phyloP scores from a whole-genome alignment of 2,797 vertebrate genomes.

The Cygnus olor region DNA sequence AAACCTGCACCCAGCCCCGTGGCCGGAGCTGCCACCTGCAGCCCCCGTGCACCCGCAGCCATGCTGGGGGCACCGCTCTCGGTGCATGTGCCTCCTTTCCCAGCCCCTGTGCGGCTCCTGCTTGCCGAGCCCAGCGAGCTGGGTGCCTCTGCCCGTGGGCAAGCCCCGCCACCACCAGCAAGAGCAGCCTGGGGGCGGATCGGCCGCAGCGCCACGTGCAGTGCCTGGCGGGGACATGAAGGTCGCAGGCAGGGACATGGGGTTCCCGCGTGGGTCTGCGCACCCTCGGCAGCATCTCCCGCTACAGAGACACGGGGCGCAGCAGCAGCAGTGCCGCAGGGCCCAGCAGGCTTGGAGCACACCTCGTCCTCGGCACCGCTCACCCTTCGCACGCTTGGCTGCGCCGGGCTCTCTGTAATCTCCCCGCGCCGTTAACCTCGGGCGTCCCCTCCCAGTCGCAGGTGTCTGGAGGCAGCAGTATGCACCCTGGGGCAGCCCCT shows the following conservation, averaged over 20 bases:
- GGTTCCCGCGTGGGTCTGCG: no score
- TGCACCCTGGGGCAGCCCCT: background rate
- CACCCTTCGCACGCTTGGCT: background rate
- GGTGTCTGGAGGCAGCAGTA: background rate
- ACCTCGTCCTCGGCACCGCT: background rate
- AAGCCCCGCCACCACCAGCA: background rate
- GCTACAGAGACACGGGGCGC: background rate
- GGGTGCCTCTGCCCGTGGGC: background rate
- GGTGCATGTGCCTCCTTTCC: background rate
- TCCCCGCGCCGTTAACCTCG: background rate
- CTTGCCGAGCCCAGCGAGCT: background rate
- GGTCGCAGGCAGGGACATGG: background rate
- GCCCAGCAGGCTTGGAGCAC: background rate
- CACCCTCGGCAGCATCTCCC: background rate
- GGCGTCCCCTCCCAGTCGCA: background rate
- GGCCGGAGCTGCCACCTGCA: background rate
- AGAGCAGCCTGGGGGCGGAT: background rate
- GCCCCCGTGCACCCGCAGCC: no score
- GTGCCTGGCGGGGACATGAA: background rate
- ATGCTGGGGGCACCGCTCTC: background rate
- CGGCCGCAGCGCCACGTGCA: background rate
- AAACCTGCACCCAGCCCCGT: no score
- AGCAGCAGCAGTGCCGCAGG: fast-evolving
- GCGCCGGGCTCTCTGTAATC: fast-evolving
- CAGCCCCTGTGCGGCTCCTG: background rate